Percentiles rank a stretch among this genome's conserved stretches.
phyloP scores from a whole-genome alignment of 2,797 vertebrate genomes.

The Scomberomorus guttatus region DNA sequence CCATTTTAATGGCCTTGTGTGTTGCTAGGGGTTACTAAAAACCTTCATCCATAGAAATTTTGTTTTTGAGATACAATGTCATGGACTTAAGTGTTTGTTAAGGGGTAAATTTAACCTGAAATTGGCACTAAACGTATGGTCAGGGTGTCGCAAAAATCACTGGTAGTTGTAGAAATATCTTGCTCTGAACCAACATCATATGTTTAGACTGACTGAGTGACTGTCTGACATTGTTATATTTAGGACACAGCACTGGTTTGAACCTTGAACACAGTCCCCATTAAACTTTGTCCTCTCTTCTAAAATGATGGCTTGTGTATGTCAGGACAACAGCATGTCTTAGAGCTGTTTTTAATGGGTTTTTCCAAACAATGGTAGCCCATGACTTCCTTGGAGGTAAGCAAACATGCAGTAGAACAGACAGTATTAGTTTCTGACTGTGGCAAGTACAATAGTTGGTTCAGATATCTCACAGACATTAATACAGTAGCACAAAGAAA shows the following conservation, averaged over 20 bases:
- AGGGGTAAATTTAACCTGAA: neutral
- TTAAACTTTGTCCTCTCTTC: neutral
- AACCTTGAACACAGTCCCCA: neutral
- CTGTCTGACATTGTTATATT: neutral
- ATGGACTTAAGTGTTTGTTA: neutral
- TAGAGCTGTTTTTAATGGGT: slow-evolving; percentile 17
- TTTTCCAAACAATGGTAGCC: neutral
- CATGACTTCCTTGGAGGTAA: slow-evolving; percentile 14
- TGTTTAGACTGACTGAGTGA: neutral
- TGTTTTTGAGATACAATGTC: neutral
- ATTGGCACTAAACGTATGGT: neutral
- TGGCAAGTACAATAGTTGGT: slow-evolving; percentile 10
- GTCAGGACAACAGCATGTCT: slow-evolving; percentile 8
- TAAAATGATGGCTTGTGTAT: neutral
- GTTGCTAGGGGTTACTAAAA: neutral
- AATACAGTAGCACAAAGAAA: slow-evolving; percentile 22
- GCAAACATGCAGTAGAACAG: slow-evolving; percentile 7
- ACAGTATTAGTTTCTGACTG: neutral
- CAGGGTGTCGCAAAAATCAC: neutral
- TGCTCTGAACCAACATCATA: neutral
- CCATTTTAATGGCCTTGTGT: too few species aligned
- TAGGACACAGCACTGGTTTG: neutral
- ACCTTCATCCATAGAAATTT: neutral
- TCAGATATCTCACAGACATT: slow-evolving; percentile 34
- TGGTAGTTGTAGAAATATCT: neutral